Conservation (phyloP, 2,797 vertebrate species). For the Vultur gryphus region DNA sequence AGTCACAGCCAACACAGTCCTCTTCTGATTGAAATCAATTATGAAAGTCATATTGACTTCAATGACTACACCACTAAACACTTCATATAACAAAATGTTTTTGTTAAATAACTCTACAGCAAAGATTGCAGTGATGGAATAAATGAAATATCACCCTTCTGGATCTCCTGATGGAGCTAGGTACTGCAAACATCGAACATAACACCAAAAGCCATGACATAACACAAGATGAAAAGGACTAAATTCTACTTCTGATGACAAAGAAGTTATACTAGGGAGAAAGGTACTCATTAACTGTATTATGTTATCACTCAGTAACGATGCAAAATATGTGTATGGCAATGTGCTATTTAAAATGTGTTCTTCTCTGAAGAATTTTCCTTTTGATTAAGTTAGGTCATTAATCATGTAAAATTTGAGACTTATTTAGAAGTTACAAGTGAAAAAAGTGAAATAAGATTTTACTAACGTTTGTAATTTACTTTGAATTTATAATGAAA, state of each 20-base stretch:
- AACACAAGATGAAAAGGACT: neutral
- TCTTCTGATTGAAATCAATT: neutral
- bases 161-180: neutral
- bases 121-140: neutral
- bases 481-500: neutral
- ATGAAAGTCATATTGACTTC: slow-evolving; percentile 1
- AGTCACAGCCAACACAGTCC: neutral
- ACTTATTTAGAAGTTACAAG: slow-evolving; percentile 27
- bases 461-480: neutral
- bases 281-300: slow-evolving; percentile 25
- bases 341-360: neutral
- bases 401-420: slow-evolving; percentile 17
- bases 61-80: neutral
- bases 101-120: neutral
- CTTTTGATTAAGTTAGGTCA: neutral
- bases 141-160: neutral
- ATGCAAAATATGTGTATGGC: neutral
- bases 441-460: neutral
- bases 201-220: neutral
- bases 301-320: slow-evolving; percentile 28
- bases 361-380: neutral
- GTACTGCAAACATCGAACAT: neutral
- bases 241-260: neutral
- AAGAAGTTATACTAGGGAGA: neutral
- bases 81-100: neutral